Base-by-base conservation (phyloP, 2,113 vertebrate species). In the Pelecanus crispus region DNA sequence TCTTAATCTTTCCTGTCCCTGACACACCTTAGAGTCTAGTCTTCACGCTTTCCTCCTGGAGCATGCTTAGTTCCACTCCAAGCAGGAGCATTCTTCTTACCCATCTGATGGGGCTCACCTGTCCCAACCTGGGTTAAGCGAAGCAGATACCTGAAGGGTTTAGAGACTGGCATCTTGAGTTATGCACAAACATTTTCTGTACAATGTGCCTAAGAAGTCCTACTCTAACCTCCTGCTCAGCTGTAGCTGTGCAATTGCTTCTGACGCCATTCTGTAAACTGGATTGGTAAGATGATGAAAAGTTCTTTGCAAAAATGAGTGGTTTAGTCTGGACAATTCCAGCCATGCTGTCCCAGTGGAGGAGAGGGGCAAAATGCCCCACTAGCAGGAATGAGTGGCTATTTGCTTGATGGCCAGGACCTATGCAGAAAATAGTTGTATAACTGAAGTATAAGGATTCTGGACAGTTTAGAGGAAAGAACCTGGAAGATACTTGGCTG, bases 401-500 rank as follows among this genome's bases (percentile, higher is more conserved):
- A 17, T 32, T 84, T 61, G 19, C 42, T 3, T 74, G 47, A 44
- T 59, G 49, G 24, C 17, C 34, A 81, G 62, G 56, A 58, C 20
- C 6, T 63, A 13, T n/a, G 38, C 55, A 75, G 68, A 85, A 52
- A 65, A 65, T 21, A 58, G 15, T 53, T 40, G 4, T 36, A 15
- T 49, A 17, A 71, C 7, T 66, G 31, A 92, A 81, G 40, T 52
- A 8, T 26, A 29, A 55, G 8, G 12, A 47, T 19, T 70, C 18
- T 56, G 24, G 29, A 31, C 7, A n/a, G 4, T 67, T 85, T 26
- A 40, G 38, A 81, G 45, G 42, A 28, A 45, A 58, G 25, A 80
- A 58, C 6, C 16, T 62, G 42, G 32, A 74, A 49, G 31, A 74
- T 70, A 45, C 8, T 79, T 0, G 0, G 11, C 24, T 74, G 12